phyloP scores from a whole-genome alignment of 2,113 vertebrate genomes.

The Thryonomys swinderianus region DNA sequence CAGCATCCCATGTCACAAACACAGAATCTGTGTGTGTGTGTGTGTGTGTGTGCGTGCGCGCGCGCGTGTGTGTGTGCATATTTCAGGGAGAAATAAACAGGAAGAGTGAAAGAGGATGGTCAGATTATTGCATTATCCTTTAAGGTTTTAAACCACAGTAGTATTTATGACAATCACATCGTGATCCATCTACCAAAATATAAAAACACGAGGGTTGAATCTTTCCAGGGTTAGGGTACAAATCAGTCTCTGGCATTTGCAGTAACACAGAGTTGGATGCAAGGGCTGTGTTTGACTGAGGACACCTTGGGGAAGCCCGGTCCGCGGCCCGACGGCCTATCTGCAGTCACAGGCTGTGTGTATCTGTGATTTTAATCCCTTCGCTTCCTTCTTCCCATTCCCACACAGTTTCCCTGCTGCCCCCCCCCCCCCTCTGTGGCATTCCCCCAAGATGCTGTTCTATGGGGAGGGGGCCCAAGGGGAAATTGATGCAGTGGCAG shows the following conservation, averaged over 20 bases:
- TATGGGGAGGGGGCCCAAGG: slow-evolving; percentile 77
- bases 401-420: slow-evolving; percentile 3
- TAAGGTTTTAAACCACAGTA: slow-evolving; percentile 9
- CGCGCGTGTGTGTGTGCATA: too few species aligned
- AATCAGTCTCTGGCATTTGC: slow-evolving; percentile 61
- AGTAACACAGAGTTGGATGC: neutral
- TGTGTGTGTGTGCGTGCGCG: too few species aligned
- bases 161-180: slow-evolving; percentile 54
- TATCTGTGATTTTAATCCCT: slow-evolving; percentile 47
- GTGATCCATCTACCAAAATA: slow-evolving; percentile 38
- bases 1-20: neutral
- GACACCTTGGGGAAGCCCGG: slow-evolving; percentile 56
- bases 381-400: neutral
- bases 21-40: too few species aligned
- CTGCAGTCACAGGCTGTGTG: slow-evolving; percentile 55
- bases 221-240: slow-evolving; percentile 53
- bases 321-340: neutral
- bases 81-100: neutral
- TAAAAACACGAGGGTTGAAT: slow-evolving; percentile 60
- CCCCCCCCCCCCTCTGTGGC: neutral
- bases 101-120: neutral
- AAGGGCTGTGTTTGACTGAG: slow-evolving; percentile 58
- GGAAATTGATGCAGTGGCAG: slow-evolving; percentile 84
- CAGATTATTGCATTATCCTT: slow-evolving; percentile 41
- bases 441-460: slow-evolving; percentile 11